phyloP scores from a whole-genome alignment of 2,888 invertebrate species.

The Cynaeus angustus region DNA sequence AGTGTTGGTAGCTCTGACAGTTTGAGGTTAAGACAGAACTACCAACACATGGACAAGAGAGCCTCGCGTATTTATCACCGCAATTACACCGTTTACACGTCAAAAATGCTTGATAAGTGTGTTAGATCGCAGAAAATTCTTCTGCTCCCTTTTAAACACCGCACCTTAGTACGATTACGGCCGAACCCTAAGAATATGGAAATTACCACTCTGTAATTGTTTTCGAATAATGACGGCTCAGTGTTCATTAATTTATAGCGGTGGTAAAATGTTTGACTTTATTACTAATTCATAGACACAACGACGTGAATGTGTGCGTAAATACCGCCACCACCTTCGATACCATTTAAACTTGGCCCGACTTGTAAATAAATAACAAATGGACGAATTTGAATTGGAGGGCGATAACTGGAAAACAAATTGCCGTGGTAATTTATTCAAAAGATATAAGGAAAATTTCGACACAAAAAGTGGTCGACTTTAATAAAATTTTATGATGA shows the following conservation, averaged over 20 bases:
- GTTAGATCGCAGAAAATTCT: conserved; percentile 7
- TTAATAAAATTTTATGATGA: conserved; percentile 34
- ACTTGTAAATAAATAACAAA: conserved; percentile 35
- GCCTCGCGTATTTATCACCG: too few species aligned
- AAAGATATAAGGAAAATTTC: conserved; percentile 31
- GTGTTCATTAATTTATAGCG: conserved; percentile 58
- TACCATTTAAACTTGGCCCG: conserved; percentile 38
- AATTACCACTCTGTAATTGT: conserved; percentile 58
- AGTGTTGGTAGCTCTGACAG: too few species aligned
- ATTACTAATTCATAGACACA: conserved; percentile 48
- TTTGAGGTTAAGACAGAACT: too few species aligned
- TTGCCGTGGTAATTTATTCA: conserved; percentile 34
- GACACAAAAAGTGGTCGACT: conserved; percentile 17
- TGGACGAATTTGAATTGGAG: conserved; percentile 35
- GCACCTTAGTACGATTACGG: conserved; percentile 37
- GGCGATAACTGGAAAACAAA: conserved; percentile 34
- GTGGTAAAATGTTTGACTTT: conserved; percentile 59
- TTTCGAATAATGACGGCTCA: conserved; percentile 55
- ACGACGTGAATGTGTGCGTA: conserved; percentile 19
- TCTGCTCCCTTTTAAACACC: conserved; percentile 23
- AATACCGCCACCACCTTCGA: conserved; percentile 32
- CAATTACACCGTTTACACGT: too few species aligned
- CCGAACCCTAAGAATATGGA: conserved; percentile 57
- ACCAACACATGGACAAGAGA: too few species aligned
- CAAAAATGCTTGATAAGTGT: conserved; percentile 62